Base-by-base conservation (phyloP, 53 echinoderm and acorn worm species). In the Paracentrotus lividus region DNA sequence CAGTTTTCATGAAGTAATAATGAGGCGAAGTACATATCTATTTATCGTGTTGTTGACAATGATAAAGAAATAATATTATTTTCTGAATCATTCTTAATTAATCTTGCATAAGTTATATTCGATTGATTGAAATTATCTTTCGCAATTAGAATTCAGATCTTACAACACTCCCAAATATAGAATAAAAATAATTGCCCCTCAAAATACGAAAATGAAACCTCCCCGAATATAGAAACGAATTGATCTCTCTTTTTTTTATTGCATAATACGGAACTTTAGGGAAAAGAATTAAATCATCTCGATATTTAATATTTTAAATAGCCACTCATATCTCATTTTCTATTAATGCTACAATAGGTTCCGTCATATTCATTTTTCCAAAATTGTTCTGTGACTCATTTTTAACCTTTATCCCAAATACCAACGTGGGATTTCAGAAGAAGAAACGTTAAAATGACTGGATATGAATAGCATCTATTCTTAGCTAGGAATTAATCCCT, bases 391-490 rank as follows among this genome's bases (percentile, higher is more conserved):
- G 72, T 72, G 72, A 72, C 72, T 72, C 72, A 72, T 21, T 16
- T 3, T 36, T 72, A 40, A 72, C 72, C 72, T 72, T 72, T 72
- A 40, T 36, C 18, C 40, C 36, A 72, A 14, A 72, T 21, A 40
- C 8, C 14, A 72, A 20, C 38, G 32, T 72, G 40, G 72, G 36
- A 18, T 40, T 14, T 29, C 31, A 67, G 32, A 33, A 33, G 3
- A 12, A 67, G 67, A 32, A 13, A 67, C 67, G 12, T 31, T 31
- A 33, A 67, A 36, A 72, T 12, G 40, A 72, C 1, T 38, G 15
- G 72, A 38, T 72, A 72, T 72, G 20, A 72, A 72, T 72, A 38
- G 72, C 40, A 38, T 72, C 72, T 72, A 72, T 38, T 72, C 36
- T 40, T 72, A 72, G 40, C 72, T 72, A 6, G 40, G 40, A 3